Conservation (phyloP, 2,113 vertebrate genomes). For the Girardinichthys multiradiatus region DNA sequence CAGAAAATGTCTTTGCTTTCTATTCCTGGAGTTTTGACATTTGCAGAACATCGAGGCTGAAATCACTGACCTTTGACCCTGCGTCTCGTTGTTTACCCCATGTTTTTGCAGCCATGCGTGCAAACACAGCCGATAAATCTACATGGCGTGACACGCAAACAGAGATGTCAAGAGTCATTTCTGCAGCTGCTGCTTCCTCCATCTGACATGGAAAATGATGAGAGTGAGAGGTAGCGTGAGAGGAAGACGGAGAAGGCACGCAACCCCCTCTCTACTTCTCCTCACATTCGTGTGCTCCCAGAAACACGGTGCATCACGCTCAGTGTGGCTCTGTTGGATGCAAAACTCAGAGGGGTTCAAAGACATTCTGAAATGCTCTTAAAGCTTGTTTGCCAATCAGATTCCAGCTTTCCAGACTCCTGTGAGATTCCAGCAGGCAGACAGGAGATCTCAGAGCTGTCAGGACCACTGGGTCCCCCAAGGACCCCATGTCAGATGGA, state of each 20-base stretch:
- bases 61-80: neutral
- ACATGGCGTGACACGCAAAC: slow-evolving; percentile 41
- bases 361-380: neutral
- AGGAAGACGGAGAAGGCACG: slow-evolving; percentile 30
- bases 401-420: neutral
- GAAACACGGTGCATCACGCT: neutral
- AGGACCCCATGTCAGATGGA: slow-evolving; percentile 15
- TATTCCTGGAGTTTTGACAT: neutral
- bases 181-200: slow-evolving; percentile 1
- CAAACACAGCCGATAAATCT: slow-evolving; percentile 21
- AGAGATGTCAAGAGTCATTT: slow-evolving; percentile 27
- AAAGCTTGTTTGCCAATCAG: neutral
- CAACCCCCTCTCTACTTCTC: slow-evolving; percentile 7
- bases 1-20: neutral
- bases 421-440: slow-evolving; percentile 16
- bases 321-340: neutral
- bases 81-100: slow-evolving; percentile 16
- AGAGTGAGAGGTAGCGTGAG: slow-evolving; percentile 47
- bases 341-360: neutral
- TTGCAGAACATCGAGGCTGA: neutral
- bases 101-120: slow-evolving; percentile 24
- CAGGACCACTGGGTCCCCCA: slow-evolving; percentile 16
- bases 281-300: neutral
- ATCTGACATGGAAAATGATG: slow-evolving; percentile 30
- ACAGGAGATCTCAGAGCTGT: slow-evolving; percentile 25